Conservation (phyloP, 2,797 vertebrate species). For the Allobates femoralis region DNA sequence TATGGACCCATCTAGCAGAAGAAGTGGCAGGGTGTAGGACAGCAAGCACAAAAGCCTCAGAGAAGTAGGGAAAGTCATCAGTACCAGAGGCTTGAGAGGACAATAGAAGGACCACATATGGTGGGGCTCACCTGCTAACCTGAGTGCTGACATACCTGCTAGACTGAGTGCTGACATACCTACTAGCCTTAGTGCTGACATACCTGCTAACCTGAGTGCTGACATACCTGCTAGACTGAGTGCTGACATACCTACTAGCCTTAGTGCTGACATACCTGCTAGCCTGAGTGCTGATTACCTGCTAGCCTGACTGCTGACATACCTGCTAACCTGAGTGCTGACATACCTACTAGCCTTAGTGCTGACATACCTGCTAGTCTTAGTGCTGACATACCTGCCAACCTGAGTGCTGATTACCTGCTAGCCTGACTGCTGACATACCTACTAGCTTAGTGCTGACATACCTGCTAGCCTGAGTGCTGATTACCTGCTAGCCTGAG, state of each 20-base stretch:
- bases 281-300: conserved; percentile 96
- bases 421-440: conserved; percentile 98
- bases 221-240: conserved; percentile 99
- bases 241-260: conserved; percentile 98
- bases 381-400: conserved; percentile 98
- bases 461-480: conserved; percentile 97
- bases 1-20: background rate
- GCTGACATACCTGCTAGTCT: conserved; percentile 99
- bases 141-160: conserved; percentile 98
- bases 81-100: background rate
- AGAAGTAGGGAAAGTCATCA: background rate
- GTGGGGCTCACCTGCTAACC: conserved; percentile 94
- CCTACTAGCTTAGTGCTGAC: too few relatives aligned
- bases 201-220: conserved; percentile 95
- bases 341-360: conserved; percentile 98
- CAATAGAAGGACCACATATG: conserved; percentile 9
- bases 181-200: too few relatives aligned
- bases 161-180: conserved; percentile 98
- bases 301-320: conserved; percentile 98
- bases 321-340: conserved; percentile 96
- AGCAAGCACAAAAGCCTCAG: background rate
- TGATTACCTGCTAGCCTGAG: conserved; percentile 97
- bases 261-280: conserved; percentile 98
- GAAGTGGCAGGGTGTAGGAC: background rate
- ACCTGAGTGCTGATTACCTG: too few relatives aligned